Evolutionary conservation across 2,888 invertebrate genomes (phyloP), one percentile per base, ranked within the genome.

Genomic region (Sipunculus nudus): DNA sequence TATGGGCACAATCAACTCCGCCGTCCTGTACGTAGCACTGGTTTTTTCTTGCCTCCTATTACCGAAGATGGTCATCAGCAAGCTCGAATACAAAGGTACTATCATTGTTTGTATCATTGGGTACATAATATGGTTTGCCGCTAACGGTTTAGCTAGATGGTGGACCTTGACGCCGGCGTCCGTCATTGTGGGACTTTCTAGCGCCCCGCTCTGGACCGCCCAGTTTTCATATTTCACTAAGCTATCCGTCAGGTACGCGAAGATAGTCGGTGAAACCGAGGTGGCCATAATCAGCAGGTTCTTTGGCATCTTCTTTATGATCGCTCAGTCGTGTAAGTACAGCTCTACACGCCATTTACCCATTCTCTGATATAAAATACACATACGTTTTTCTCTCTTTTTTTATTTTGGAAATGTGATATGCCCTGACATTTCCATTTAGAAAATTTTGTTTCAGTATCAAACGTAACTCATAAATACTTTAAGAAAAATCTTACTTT

Each of bases 131-230:
- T 98, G 96, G 86, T 96, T 98, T 79, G 93, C 90, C 46, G 91
- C 95, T 40, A 97, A 98, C 85, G 93, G 97, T 80, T 67, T 66
- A n/a, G n/a, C 65, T 4, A 61, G 88, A 69, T 89, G 88, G 68
- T 94, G 91, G 81, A 95, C 96, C n/a, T 80, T 85, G 68, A 73
- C 82, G 10, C 80, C 85, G 0, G 92, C 95, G 38, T 95, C 96
- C 25, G 90, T 96, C 29, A 87, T 98, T n/a, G 89, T 95, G 32
- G 98, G 98, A 67, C 86, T 96, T 55, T 96, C 95, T 10, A 97
- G 96, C 2, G 96, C 96, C 0, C 96, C 96, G 47, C 92, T 98
- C 90, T 98, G 98, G 98, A 93, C 96, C 0, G 94, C 97, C n/a
- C 94, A 97, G 84, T 96, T 97, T 61, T 94, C 95, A 1, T 98